Percentiles rank a stretch among this genome's conserved stretches.
phyloP scores from a whole-genome alignment of 2,888 invertebrate genomes.

The Drosophila borborema region DNA sequence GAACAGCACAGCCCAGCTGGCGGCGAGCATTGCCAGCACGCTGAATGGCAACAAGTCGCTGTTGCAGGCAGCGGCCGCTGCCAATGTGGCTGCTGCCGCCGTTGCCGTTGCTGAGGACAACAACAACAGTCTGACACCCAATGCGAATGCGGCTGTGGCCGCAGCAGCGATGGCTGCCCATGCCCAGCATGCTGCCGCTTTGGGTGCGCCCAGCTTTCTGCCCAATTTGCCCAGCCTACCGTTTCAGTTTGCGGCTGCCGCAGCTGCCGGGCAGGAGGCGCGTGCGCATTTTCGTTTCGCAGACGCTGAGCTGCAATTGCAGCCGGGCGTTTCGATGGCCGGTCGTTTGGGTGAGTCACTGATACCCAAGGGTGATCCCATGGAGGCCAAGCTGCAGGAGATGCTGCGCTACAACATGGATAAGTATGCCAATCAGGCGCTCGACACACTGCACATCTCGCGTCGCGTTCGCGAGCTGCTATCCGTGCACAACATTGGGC shows the following conservation, averaged over 20 bases:
- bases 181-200: constrained; percentile 83
- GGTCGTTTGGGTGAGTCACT: constrained; percentile 94
- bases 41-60: constrained; percentile 76
- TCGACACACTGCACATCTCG: constrained; percentile 98
- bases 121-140: constrained; percentile 77
- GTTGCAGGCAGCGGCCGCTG: constrained; percentile 62
- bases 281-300: constrained; percentile 93
- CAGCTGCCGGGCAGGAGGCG: constrained; percentile 87
- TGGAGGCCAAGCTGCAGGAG: constrained; percentile 96
- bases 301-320: constrained; percentile 90
- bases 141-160: constrained; percentile 62
- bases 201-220: constrained; percentile 69
- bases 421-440: constrained; percentile 96
- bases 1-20: constrained; percentile 77
- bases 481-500: constrained; percentile 99
- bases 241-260: constrained; percentile 86
- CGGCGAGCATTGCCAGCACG: constrained; percentile 63
- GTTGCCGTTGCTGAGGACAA: constrained; percentile 76
- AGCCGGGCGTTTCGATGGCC: constrained; percentile 92
- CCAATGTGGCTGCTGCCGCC: constrained; percentile 65
- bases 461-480: constrained; percentile 96
- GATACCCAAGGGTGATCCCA: constrained; percentile 96
- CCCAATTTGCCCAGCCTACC: constrained; percentile 85
- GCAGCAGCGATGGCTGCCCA: constrained; percentile 75
- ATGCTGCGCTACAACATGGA: constrained; percentile 98